phyloP scores from a whole-genome alignment of 2,888 invertebrate species.

The Lithophane semibrunnea region DNA sequence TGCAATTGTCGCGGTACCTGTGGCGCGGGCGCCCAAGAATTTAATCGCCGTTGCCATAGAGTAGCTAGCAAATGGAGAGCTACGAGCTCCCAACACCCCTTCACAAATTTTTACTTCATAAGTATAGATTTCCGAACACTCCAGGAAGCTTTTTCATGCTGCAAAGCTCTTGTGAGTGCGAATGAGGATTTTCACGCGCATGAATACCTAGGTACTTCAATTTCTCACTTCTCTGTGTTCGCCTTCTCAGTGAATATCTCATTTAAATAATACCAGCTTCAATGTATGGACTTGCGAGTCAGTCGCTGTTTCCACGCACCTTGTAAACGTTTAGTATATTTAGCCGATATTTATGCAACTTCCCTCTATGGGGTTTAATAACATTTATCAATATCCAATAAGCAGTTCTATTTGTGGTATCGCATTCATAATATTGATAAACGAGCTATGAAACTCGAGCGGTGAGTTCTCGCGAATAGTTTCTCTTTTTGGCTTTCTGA shows the following conservation, averaged over 20 bases:
- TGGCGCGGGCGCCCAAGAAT: not conserved
- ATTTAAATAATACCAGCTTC: conserved; percentile 42
- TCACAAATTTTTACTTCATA: not conserved
- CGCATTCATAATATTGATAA: conserved; percentile 57
- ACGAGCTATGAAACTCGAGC: conserved; percentile 51
- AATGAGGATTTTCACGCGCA: not conserved
- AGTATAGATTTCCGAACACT: too few relatives aligned
- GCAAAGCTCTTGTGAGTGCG: not conserved
- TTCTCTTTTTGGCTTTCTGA: conserved; percentile 45
- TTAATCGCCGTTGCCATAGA: not conserved
- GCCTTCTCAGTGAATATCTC: conserved; percentile 16
- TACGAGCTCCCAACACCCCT: not conserved
- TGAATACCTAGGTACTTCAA: not conserved
- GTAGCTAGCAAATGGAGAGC: not conserved
- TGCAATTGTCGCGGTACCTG: not conserved
- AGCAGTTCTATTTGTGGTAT: conserved; percentile 58
- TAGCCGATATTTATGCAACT: conserved; percentile 57
- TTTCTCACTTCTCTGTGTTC: conserved; percentile 7
- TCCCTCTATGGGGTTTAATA: conserved; percentile 56
- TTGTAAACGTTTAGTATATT: conserved; percentile 33
- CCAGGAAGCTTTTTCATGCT: not conserved
- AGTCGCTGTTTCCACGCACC: conserved; percentile 23
- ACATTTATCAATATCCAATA: conserved; percentile 66
- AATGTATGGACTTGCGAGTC: not conserved
- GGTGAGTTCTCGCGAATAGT: conserved; percentile 30